Percentiles rank a stretch among this genome's conserved stretches.
phyloP scores from a whole-genome alignment of 2,113 vertebrate genomes.

The Zeus faber region DNA sequence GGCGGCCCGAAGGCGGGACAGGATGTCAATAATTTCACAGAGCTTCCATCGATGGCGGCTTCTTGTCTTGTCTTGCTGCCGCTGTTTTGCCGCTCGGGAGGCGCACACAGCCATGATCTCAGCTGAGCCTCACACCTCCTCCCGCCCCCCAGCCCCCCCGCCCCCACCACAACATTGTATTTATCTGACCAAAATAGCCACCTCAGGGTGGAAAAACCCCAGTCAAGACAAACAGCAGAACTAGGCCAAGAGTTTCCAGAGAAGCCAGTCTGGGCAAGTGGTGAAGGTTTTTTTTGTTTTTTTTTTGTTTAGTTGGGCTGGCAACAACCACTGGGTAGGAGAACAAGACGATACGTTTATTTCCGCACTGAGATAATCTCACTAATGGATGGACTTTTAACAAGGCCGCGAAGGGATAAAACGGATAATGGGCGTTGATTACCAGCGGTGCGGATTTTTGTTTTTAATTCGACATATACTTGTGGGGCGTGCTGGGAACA shows the following conservation, averaged over 20 bases:
- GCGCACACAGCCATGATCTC: constrained; percentile 71
- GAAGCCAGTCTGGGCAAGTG: constrained; percentile 57
- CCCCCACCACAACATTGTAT: constrained; percentile 71
- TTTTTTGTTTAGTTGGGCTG: no score
- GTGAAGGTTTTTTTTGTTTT: constrained; percentile 49
- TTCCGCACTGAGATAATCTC: no score
- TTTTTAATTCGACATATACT: no score
- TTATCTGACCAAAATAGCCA: constrained; percentile 78
- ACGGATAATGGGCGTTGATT: no score
- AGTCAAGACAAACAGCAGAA: constrained; percentile 61
- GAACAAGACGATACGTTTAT: constrained; percentile 20
- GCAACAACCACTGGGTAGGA: constrained; percentile 43
- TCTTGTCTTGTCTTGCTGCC: constrained; percentile 71
- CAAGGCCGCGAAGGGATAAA: no score
- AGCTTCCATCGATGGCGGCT: constrained; percentile 42
- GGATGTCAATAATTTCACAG: constrained; percentile 53
- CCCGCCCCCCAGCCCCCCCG: no score
- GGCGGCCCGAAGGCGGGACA: constrained; percentile 32
- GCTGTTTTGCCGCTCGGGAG: constrained; percentile 64
- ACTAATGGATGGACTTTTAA: no score
- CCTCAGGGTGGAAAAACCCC: constrained; percentile 73
- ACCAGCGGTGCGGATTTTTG: no score
- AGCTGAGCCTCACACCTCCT: constrained; percentile 52
- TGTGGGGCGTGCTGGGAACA: no score
- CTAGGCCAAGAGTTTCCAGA: constrained; percentile 62